These are phyloP conservation scores for Phenacoccus solenopsis DNA, from an alignment of 1,140 invertebrate species.

Conservation along the genomic window DNA sequence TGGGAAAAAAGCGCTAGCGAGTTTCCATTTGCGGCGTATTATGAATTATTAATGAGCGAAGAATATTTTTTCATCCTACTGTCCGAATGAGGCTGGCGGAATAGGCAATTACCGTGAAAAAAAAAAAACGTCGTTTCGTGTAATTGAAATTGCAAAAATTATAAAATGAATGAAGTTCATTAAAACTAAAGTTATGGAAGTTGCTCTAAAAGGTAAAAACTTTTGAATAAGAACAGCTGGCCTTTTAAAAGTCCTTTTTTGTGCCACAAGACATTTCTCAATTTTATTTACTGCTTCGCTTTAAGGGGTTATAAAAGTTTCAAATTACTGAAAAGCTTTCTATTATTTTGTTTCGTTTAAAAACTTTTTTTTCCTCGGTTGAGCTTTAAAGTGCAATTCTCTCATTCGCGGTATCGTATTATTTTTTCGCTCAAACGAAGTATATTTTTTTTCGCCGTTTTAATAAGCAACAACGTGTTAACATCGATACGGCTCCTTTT, in stretches of 20 bases:
- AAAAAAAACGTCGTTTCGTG: not conserved
- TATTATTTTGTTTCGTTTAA: slow-evolving; percentile 3
- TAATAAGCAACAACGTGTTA: not conserved
- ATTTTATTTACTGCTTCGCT: slow-evolving; percentile 2
- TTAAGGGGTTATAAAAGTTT: slow-evolving; percentile 3
- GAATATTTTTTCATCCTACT: not conserved
- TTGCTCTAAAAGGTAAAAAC: slow-evolving; percentile 2
- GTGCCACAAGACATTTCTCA: slow-evolving; percentile 1
- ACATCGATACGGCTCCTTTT: not conserved
- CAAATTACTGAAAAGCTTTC: slow-evolving; percentile 2
- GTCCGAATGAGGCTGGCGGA: not conserved
- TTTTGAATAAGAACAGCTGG: slow-evolving; percentile 1
- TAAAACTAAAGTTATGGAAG: not conserved
- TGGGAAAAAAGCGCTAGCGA: not conserved
- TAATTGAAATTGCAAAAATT: slow-evolving; percentile 3
- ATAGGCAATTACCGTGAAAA: not conserved
- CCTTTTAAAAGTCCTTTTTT: not conserved
- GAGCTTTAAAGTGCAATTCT: not conserved
- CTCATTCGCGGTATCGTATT: not conserved
- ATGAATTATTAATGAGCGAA: not conserved
- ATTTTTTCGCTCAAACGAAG: not conserved
- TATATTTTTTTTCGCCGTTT: not conserved
- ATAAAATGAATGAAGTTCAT: slow-evolving; percentile 3
- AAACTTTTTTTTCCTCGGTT: not conserved
- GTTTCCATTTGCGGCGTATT: not conserved